phyloP scores from a whole-genome alignment of 2,888 invertebrate genomes.

The Drosophila algonquin region DNA sequence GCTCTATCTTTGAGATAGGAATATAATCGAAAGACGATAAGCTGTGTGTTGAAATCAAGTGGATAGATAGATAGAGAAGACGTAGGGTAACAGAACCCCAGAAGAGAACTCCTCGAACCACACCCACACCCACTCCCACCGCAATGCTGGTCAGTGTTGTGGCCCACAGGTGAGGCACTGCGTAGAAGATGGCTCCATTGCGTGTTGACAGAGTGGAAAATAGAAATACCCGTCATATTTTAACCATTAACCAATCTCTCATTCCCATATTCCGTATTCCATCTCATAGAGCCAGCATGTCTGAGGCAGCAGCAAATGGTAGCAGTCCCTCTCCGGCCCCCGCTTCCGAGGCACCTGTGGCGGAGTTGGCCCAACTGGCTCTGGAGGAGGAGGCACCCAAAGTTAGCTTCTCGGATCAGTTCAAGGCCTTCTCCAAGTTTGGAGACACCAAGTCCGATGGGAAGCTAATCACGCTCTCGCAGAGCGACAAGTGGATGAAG shows the following conservation, averaged over 20 bases:
- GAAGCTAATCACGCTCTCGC: slow-evolving; percentile 92
- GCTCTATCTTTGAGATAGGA: slow-evolving; percentile 26
- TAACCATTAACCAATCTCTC: not conserved
- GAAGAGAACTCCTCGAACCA: slow-evolving; percentile 15
- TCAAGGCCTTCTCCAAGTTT: slow-evolving; percentile 93
- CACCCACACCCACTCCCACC: not conserved
- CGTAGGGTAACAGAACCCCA: slow-evolving; percentile 10
- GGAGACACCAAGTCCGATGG: slow-evolving; percentile 94
- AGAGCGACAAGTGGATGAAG: slow-evolving; percentile 97
- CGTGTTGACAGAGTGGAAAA: slow-evolving; percentile 19
- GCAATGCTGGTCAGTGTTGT: slow-evolving; percentile 71
- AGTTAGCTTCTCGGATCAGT: slow-evolving; percentile 87
- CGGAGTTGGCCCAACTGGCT: slow-evolving; percentile 82
- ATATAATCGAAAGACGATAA: slow-evolving; percentile 24
- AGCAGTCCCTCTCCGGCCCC: slow-evolving; percentile 53
- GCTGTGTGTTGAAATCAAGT: slow-evolving; percentile 11
- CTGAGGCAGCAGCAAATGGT: slow-evolving; percentile 74
- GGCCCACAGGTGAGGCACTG: slow-evolving; percentile 71
- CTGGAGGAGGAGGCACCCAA: slow-evolving; percentile 80
- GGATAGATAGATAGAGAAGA: not conserved
- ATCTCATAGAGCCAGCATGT: slow-evolving; percentile 68
- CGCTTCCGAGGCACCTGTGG: slow-evolving; percentile 76
- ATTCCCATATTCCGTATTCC: not conserved
- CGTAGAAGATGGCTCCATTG: slow-evolving; percentile 27
- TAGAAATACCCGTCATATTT: not conserved